phyloP scores from a whole-genome alignment of 2,888 invertebrate genomes.

The Orthonychiurus folsomi region DNA sequence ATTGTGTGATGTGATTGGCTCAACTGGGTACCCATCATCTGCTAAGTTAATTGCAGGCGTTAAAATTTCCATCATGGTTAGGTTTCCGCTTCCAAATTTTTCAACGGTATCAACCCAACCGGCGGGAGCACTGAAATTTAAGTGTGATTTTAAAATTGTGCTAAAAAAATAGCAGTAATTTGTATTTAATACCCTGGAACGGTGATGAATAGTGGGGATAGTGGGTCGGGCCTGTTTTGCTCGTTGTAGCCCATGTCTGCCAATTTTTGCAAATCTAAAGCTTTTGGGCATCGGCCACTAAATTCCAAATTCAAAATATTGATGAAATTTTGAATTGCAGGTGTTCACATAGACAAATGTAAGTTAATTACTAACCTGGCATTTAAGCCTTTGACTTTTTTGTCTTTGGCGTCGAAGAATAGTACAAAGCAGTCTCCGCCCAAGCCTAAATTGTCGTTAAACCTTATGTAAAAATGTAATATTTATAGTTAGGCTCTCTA shows the following conservation, averaged over 20 bases:
- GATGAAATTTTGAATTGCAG: constrained; percentile 6
- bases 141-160: constrained; percentile 10
- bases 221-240: constrained; percentile 26
- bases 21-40: constrained; percentile 31
- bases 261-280: constrained; percentile 26
- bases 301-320: too few relatives aligned
- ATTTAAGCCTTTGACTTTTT: constrained; percentile 44
- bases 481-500: too few relatives aligned
- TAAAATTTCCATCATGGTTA: constrained; percentile 25
- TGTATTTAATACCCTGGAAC: constrained; percentile 33
- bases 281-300: constrained; percentile 35
- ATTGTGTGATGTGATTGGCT: constrained; percentile 19
- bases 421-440: constrained; percentile 46
- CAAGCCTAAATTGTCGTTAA: constrained; percentile 38
- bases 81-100: constrained; percentile 28
- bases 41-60: constrained; percentile 28
- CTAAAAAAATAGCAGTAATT: background rate
- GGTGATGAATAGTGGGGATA: constrained; percentile 30
- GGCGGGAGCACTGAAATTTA: constrained; percentile 29
- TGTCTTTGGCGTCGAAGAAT: constrained; percentile 43
- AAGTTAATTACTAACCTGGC: constrained; percentile 42
- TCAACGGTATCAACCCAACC: constrained; percentile 35
- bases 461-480: background rate
- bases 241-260: constrained; percentile 30
- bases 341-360: too few relatives aligned